Conservation (phyloP, 1,140 invertebrate genomes). For the Pseudomyrmex pallidus region DNA sequence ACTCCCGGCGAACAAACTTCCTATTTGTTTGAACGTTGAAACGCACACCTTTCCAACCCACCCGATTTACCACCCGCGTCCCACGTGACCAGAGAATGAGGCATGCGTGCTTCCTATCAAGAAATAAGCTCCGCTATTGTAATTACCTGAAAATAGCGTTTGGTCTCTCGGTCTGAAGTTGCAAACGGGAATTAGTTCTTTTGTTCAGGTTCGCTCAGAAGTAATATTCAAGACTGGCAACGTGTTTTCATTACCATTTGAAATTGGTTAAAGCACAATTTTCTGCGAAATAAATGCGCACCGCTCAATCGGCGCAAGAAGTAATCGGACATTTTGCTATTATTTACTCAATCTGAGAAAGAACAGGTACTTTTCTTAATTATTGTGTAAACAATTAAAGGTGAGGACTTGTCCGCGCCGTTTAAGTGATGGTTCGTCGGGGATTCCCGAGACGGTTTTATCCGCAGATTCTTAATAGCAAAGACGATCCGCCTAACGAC, state of each 20-base stretch:
- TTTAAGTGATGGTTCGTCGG: constrained; percentile 64
- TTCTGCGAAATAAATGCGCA: not conserved
- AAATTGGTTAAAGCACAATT: not conserved
- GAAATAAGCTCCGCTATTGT: constrained; percentile 48
- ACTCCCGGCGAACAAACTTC: constrained; percentile 80
- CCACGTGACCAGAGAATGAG: constrained; percentile 56
- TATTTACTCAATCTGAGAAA: constrained; percentile 19
- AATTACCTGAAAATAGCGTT: constrained; percentile 65
- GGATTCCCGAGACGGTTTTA: constrained; percentile 74
- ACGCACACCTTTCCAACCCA: constrained; percentile 24
- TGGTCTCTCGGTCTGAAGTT: constrained; percentile 23
- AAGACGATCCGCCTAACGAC: constrained; percentile 80
- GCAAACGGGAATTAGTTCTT: constrained; percentile 48
- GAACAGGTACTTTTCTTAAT: constrained; percentile 53
- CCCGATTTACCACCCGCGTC: constrained; percentile 44
- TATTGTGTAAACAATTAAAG: constrained; percentile 69
- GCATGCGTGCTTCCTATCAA: constrained; percentile 60
- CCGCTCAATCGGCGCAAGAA: not conserved
- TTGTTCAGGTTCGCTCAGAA: constrained; percentile 12
- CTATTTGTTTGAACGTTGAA: constrained; percentile 83
- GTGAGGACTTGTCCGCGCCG: not conserved
- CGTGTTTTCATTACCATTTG: constrained; percentile 10
- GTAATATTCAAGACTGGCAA: constrained; percentile 8
- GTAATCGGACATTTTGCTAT: constrained; percentile 2
- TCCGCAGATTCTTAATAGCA: constrained; percentile 74